A percentile compares a stretch with the other conserved stretches of the same genome.
Evolutionary conservation across 2,797 vertebrate species (phyloP).

Genomic region (Artibeus lituratus): DNA sequence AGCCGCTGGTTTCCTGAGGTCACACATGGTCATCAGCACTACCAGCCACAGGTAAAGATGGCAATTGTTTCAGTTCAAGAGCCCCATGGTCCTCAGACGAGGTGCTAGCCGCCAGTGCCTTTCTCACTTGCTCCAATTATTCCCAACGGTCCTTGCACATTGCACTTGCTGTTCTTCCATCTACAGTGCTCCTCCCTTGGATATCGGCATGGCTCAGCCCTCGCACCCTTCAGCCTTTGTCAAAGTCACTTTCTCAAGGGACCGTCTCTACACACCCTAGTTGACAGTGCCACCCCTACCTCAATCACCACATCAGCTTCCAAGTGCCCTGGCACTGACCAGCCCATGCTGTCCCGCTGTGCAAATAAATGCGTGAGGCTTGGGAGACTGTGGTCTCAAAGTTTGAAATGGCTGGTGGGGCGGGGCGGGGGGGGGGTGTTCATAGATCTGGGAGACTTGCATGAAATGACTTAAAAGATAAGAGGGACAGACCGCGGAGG

Average conservation of each 20-base stretch:
- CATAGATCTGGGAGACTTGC: background rate
- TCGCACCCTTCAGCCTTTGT: background rate
- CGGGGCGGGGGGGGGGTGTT: accelerated
- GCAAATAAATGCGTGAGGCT: background rate
- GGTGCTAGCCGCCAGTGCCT: background rate
- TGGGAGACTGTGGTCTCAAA: background rate
- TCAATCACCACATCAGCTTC: background rate
- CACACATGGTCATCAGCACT: background rate
- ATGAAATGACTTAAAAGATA: background rate
- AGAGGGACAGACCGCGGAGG: background rate
- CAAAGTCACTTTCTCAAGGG: background rate
- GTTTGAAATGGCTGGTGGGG: background rate
- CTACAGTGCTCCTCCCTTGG: background rate
- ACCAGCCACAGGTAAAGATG: background rate
- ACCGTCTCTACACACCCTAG: background rate
- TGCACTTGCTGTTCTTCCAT: background rate
- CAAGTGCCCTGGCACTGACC: background rate
- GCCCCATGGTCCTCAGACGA: background rate
- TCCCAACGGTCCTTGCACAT: background rate
- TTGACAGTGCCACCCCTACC: background rate
- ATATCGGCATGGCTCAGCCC: background rate
- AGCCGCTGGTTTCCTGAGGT: background rate
- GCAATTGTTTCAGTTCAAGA: background rate
- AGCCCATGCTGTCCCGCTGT: too few relatives aligned
- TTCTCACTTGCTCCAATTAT: background rate